Evolutionary conservation across 2,888 invertebrate genomes (phyloP).

Genomic region (Tipula lateralis): DNA sequence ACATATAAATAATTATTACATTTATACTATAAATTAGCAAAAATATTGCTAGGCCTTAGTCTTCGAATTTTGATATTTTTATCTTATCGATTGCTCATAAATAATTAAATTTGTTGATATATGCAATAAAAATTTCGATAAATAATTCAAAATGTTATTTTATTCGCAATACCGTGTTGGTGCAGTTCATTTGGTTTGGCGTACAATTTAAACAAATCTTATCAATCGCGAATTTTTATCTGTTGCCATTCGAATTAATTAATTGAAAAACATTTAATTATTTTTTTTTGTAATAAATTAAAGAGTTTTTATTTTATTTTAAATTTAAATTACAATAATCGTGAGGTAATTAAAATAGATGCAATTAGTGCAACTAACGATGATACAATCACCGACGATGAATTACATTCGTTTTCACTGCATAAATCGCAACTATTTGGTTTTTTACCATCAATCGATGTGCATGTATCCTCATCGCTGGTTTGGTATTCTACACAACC

Average conservation of each 20-base stretch:
- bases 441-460: neutral
- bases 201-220: too few species aligned
- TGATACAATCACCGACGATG: neutral
- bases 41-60: too few species aligned
- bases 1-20: too few species aligned
- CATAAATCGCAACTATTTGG: neutral
- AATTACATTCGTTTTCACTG: constrained; percentile 3
- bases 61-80: too few species aligned
- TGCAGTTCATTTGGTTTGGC: too few species aligned
- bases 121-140: too few species aligned
- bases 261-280: neutral
- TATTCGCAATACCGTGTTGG: too few species aligned
- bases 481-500: neutral
- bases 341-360: neutral
- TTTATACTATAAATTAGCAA: too few species aligned
- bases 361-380: neutral
- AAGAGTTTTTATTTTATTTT: neutral
- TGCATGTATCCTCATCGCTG: neutral
- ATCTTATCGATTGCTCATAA: too few species aligned
- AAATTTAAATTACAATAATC: neutral
- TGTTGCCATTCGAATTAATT: neutral
- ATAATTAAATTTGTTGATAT: too few species aligned
- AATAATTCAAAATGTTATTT: too few species aligned
- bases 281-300: neutral
- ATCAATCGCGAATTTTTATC: neutral